Base-by-base conservation (phyloP, 2,888 invertebrate species). In the Pachliopta kotzebuea region DNA sequence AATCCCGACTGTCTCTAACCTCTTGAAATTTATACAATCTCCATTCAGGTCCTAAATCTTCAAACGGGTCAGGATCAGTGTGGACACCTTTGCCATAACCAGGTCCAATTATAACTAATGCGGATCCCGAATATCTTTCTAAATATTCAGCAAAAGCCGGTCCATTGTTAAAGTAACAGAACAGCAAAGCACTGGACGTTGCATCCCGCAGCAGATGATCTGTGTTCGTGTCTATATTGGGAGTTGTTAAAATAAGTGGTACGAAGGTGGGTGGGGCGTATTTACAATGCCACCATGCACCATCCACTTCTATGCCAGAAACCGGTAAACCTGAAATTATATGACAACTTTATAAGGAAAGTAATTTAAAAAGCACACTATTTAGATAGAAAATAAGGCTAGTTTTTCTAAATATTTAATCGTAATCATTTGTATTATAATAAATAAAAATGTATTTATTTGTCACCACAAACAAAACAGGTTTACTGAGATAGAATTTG, bases 131-230 rank as follows among this genome's bases (percentile, higher is more conserved):
- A 79, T 94, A 95, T 74, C 92, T 78, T 70, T 92, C 79, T 66
- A 97, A 81, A 74, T 97, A 97, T 14, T 94, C 85, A 17, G 88
- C 76, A 81, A 96, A 97, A 24, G 95, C 96, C 0, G 76, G 71
- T 9, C 94, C 92, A 74, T 95, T 94, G 76, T 96, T 97, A 74
- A 97, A 97, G 75, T 97, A 97, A 76, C 96, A 97, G 80, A 97
- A 97, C 57, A 97, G 76, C 60, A 96, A 75, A 0, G 95, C 95
- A 64, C 93, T 93, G 0, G 65, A 66, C 53, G 91, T 82, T 18
- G 82, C 71, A 14, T 82, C 75, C 37, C 85, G 78, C 2, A 94
- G 81, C 60, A 92, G 76, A 45, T 76, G 67, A 7, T 77, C 75
- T 56, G 84, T 83, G 62, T 88, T 86, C 58, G 79, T 77, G 72